Evolutionary conservation across 2,888 invertebrate genomes (phyloP), one percentile per base, ranked within the genome.

Genomic region (Pasiphila rectangulata): DNA sequence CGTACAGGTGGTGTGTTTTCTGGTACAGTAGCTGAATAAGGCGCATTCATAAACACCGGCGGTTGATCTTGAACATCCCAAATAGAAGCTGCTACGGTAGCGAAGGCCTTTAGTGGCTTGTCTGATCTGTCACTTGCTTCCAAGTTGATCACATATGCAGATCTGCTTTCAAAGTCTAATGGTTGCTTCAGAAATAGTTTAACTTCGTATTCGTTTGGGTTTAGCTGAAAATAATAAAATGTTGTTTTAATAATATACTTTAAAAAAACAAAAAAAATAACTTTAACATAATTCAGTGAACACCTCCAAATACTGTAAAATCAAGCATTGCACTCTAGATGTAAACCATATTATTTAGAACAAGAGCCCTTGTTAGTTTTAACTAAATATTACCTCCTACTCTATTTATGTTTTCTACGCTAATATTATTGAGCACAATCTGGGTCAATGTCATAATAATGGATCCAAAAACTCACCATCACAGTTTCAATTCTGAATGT

Each of bases 51-150:
- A 65, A 96, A 96, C n/a, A 91, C 83, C 0, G 96, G 96, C 4
- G 94, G 93, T 63, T 95, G 95, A 75, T 96, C 96, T 70, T 93
- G 96, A 0, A 95, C 92, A 69, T 96, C 96, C 48, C 92, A 82
- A 3, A 96, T 91, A 25, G 93, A 92, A 0, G 94, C 93, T 0
- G 94, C 92, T 6, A 96, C 91, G 29, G 93, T 93, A 0, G 95
- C 94, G 9, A 91, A 81, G 0, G 94, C 92, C 21, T 90, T 90
- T 3, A 94, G 74, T 0, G 93, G 90, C 59, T 90, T 90, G 32
- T 91, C 91, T 1, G 93, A 91, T 4, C 89, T 83, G 62, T 95
- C 95, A 1, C 83, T 81, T 0, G 95, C 95, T 59, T 91, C 86
- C 1, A 95, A 75, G 34, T 91, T 92, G 58, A 95, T 89, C 10